Evolutionary conservation across 2,113 vertebrate species (phyloP).

Genomic region (Thymallus thymallus): DNA sequence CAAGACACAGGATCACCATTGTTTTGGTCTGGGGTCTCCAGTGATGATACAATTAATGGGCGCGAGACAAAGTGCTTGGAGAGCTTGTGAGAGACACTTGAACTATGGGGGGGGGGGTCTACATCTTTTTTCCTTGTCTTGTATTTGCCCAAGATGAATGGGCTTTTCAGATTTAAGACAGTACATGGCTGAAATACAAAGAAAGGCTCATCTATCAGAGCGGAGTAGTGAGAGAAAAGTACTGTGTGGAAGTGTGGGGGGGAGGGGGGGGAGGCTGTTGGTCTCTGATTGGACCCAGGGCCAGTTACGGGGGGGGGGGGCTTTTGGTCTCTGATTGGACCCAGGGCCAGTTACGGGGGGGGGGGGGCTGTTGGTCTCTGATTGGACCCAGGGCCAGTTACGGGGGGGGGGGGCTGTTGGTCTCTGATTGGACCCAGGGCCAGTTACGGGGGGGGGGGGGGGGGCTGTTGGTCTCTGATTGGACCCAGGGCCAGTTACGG

Average conservation of each 20-base stretch:
- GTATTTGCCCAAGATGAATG: constrained; percentile 72
- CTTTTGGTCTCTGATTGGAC: constrained; percentile 75
- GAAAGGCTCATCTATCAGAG: constrained; percentile 75
- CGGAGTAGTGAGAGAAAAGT: constrained; percentile 76
- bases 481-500: constrained; percentile 67
- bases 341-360: constrained; percentile 59
- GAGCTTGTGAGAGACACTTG: constrained; percentile 67
- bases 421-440: constrained; percentile 74
- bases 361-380: constrained; percentile 64
- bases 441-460: constrained; percentile 45
- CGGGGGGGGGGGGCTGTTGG: constrained; percentile 48
- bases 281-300: constrained; percentile 74
- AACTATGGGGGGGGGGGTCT: constrained; percentile 29
- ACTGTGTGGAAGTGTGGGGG: constrained; percentile 41
- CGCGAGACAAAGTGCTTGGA: constrained; percentile 61
- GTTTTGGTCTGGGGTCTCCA: too few relatives aligned
- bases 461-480: constrained; percentile 70
- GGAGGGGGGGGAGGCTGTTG: constrained; percentile 43
- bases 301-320: constrained; percentile 47
- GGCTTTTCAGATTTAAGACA: constrained; percentile 79
- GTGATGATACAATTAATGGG: constrained; percentile 61
- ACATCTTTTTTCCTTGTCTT: constrained; percentile 49
- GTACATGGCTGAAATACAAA: constrained; percentile 75
- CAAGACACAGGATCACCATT: constrained; percentile 10
- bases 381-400: constrained; percentile 72